Evolutionary conservation across 2,113 vertebrate genomes (phyloP).

Genomic region (Sinocyclocheilus grahami): DNA sequence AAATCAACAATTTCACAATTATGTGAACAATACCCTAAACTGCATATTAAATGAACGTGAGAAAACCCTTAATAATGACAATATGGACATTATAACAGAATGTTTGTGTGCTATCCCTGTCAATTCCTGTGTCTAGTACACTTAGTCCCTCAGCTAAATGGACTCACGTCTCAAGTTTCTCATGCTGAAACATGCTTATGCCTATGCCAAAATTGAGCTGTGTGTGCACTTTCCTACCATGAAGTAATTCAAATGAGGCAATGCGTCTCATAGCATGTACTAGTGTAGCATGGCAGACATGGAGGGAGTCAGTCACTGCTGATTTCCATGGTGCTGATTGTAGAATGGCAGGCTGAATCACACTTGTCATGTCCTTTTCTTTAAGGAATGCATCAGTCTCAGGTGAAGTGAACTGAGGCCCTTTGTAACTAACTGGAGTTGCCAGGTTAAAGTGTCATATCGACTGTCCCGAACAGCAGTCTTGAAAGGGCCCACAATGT

Average conservation of each 20-base stretch:
- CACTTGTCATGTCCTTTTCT: background rate
- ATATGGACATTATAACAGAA: background rate
- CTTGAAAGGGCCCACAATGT: too few species aligned
- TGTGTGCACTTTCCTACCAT: too few species aligned
- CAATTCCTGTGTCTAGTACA: background rate
- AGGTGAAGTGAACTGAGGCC: background rate
- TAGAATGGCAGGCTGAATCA: background rate
- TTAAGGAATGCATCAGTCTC: background rate
- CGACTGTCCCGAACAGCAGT: too few species aligned
- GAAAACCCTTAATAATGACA: background rate
- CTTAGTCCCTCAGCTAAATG: background rate
- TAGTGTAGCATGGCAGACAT: background rate
- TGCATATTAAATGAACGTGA: background rate
- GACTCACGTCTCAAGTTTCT: background rate
- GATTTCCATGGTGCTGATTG: background rate
- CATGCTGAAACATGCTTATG: background rate
- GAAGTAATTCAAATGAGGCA: too few species aligned
- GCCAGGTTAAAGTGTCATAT: background rate
- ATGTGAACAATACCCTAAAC: background rate
- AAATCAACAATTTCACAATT: background rate
- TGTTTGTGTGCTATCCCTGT: background rate
- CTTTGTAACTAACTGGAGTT: background rate
- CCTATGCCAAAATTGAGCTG: too few species aligned
- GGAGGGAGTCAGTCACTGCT: background rate
- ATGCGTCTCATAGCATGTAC: too few species aligned